Evolutionary conservation across 2,113 vertebrate species (phyloP).

Genomic region (Oreochromis spilurus): DNA sequence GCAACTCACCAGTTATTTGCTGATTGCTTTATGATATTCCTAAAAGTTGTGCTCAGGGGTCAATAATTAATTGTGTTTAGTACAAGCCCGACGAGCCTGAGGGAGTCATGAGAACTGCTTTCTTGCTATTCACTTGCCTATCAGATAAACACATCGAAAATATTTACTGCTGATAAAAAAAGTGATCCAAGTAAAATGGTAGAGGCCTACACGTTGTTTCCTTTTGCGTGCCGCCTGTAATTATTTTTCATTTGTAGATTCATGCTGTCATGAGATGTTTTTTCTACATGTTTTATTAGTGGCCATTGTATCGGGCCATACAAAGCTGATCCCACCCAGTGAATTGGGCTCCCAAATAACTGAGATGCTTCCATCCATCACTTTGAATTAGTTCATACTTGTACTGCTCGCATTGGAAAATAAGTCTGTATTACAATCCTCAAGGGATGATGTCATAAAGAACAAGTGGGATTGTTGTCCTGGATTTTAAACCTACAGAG

Average conservation of each 20-base stretch:
- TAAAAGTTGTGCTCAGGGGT: slow-evolving; percentile 14
- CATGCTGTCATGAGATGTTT: not conserved
- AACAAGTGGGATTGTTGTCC: not conserved
- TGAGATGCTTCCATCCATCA: slow-evolving; percentile 6
- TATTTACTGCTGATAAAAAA: slow-evolving; percentile 30
- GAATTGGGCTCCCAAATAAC: slow-evolving; percentile 10
- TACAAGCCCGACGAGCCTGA: not conserved
- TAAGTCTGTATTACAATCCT: not conserved
- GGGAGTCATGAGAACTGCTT: not conserved
- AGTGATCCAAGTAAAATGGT: not conserved
- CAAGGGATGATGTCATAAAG: not conserved
- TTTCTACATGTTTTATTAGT: not conserved
- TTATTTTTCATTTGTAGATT: not conserved
- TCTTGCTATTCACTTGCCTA: not conserved
- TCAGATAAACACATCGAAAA: not conserved
- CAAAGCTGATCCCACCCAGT: not conserved
- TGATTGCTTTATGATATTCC: not conserved
- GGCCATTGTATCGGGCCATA: not conserved
- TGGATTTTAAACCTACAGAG: not conserved
- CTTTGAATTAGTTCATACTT: slow-evolving; percentile 9
- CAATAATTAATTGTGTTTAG: slow-evolving; percentile 35
- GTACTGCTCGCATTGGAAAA: not conserved
- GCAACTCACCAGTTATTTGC: not conserved
- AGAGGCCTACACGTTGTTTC: not conserved
- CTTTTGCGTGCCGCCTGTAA: not conserved